Evolutionary conservation across 2,888 invertebrate species (phyloP).

Genomic region (Pandemis heparana): DNA sequence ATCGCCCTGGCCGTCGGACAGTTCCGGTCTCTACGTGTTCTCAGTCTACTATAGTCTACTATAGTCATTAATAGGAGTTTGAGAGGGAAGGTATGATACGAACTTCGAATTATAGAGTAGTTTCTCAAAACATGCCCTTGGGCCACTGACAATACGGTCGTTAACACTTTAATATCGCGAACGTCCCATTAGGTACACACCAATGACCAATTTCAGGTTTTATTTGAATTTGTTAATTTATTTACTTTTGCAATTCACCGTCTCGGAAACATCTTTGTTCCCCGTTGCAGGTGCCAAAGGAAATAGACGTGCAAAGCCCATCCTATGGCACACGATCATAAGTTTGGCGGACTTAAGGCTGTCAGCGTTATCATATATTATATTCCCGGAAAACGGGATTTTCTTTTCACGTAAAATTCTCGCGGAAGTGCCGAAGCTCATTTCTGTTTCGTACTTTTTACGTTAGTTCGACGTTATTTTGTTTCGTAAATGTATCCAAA

Average conservation of each 20-base stretch:
- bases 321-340: constrained; percentile 37
- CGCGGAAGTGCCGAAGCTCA: constrained; percentile 21
- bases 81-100: no score
- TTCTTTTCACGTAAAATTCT: constrained; percentile 37
- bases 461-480: background rate
- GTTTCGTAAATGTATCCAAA: constrained; percentile 1
- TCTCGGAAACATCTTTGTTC: background rate
- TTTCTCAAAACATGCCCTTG: no score
- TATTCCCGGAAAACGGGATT: constrained; percentile 33
- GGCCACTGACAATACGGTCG: no score
- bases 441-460: constrained; percentile 14
- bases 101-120: no score
- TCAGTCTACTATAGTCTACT: no score
- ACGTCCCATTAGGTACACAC: no score
- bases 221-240: background rate
- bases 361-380: constrained; percentile 40
- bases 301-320: constrained; percentile 12
- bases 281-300: constrained; percentile 16
- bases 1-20: no score
- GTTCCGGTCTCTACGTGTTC: no score
- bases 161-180: no score
- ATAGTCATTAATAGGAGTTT: no score
- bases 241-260: background rate
- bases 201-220: no score
- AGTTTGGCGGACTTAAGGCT: constrained; percentile 37